Base-by-base conservation (phyloP, 1,140 invertebrate species). In the Gryon sp. region DNA sequence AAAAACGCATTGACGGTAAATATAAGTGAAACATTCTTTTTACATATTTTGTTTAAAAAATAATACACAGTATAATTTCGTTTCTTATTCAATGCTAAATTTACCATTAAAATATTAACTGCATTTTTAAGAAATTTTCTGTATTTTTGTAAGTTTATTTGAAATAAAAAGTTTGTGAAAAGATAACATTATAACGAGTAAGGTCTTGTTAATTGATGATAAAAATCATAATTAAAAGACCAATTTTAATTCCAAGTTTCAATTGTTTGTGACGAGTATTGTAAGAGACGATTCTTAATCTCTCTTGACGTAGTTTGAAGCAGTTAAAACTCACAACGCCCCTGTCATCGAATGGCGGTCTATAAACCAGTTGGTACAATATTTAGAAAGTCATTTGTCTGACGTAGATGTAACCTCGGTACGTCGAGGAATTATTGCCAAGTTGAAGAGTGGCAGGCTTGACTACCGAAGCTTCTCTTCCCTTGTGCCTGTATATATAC, bases 371-470 rank as follows among this genome's bases (percentile, higher is more conserved):
- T 75, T 78, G 77, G 63, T 79, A 82, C 80, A 81, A 83, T 83
- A 84, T 84, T 83, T 79, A 76, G 80, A 85, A 85, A 84, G 80
- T 81, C 80, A 70, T 75, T 79, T 74, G 15, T 62, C 55, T 48
- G 48, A 75, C 59, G 65, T 68, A 52, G 65, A 78, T 78, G 74
- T 76, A 75, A 62, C 59, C 53, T 48, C 22, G 45, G 63, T 57
- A 28, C 70, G 68, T 59, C 30, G 34, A 15, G 26, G 46, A 85
- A 84, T 84, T 84, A 86, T 85, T 83, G 80, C 82, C 55, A 50
- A 80, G 77, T 60, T 15, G 80, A 78, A 82, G 76, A 80, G 80
- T 79, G 74, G 75, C 78, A 78, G 55, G 53, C 66, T 68, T 76
- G 75, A 79, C 69, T 79, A 38, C 16, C 48, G 19, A 69, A 24